Base-by-base conservation (phyloP, 1,140 invertebrate genomes). In the Probaryconus sp. region DNA sequence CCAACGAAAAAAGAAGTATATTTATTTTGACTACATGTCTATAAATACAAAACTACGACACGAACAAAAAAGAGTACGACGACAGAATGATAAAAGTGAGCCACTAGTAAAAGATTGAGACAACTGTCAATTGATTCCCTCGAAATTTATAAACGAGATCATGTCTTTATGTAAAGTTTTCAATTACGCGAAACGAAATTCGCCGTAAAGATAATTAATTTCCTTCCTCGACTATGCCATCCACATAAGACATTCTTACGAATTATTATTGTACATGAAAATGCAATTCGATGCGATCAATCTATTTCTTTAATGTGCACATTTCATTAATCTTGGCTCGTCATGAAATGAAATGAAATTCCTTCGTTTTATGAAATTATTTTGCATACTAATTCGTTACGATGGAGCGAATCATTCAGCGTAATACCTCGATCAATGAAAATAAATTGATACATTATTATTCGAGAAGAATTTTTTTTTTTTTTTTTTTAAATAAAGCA, bases 121-220 rank as follows among this genome's bases (percentile, higher is more conserved):
- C 56, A 63, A 71, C 56, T 71, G 50, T 63, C 56, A 70, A 56
- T 70, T 56, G 63, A 70, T 70, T 61, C 60, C 28, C 16, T 14
- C 40, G 38, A 61, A 61, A 60, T 21, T 63, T 53, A 71, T 50
- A 40, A 50, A 50, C 18, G 20, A 31, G 35, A 63, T 43, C 37
- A 26, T 45, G 58, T 56, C 58, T 58, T 43, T 50, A 40, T 51
- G 45, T 51, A 64, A 58, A 71, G 56, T 71, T 63, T 71, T 58
- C 68, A 58, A 58, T 71, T 64, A 63, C 20, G 43, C 35, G 30
- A 56, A 58, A 28, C 50, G 68, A n/a, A n/a, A 71, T 63, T 71
- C 63, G 56, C 50, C 28, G 28, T 26, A 37, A 48, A 10, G 50
- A 64, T 63, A 70, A 70, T 55, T 70, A 63, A 70, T 70, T 70